Percentiles rank a stretch among this genome's conserved stretches.
phyloP scores from a whole-genome alignment of 1,140 invertebrate species.

The Drosophila santomea region DNA sequence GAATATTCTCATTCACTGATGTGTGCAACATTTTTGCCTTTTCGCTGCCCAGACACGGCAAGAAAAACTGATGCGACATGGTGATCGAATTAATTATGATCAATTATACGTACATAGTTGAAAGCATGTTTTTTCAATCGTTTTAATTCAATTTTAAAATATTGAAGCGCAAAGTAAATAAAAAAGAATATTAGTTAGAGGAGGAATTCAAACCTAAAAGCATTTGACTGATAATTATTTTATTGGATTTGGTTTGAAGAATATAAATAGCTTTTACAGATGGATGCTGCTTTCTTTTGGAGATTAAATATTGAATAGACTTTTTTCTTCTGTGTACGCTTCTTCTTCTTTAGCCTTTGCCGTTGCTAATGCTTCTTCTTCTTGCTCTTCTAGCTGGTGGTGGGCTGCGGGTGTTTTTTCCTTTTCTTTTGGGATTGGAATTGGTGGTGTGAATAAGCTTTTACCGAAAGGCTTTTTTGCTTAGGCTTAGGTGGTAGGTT shows the following conservation, averaged over 20 bases:
- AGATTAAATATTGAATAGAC: not conserved
- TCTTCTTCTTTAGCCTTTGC: conserved; percentile 10
- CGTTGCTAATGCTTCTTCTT: too few species aligned
- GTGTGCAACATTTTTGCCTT: conserved; percentile 45
- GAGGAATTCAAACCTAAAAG: not conserved
- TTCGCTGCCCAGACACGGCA: conserved; percentile 3
- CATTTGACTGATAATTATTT: too few species aligned
- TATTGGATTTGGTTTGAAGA: not conserved
- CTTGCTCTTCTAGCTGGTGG: conserved; percentile 30
- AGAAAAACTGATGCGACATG: not conserved
- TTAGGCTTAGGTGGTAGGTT: conserved; percentile 17
- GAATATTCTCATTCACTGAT: conserved; percentile 29
- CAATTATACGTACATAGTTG: not conserved
- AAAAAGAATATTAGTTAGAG: not conserved
- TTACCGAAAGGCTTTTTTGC: conserved; percentile 27
- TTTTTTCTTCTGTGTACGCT: not conserved
- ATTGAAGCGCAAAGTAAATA: not conserved
- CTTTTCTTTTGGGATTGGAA: conserved; percentile 1
- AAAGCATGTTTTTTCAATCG: not conserved
- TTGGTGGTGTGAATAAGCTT: conserved; percentile 53
- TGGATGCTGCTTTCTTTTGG: not conserved
- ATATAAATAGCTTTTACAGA: not conserved
- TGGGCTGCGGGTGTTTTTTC: conserved; percentile 29
- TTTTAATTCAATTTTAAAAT: not conserved
- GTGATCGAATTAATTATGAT: not conserved